Percentiles rank a stretch among this genome's conserved stretches.
These are phyloP conservation scores for Anas platyrhynchos DNA, from an alignment of 2,113 vertebrate species.

Conservation along the genomic window DNA sequence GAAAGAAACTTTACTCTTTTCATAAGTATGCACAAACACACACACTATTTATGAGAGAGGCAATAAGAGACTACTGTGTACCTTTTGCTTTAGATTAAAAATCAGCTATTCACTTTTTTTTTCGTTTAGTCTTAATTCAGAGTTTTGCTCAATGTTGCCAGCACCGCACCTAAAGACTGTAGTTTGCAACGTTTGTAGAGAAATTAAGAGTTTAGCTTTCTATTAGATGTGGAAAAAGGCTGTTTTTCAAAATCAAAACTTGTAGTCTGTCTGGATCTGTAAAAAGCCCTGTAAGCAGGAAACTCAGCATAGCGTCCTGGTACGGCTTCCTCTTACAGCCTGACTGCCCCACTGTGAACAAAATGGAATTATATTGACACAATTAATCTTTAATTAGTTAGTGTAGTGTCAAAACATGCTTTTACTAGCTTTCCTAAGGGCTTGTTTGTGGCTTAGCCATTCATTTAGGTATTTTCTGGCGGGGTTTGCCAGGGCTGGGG, in stretches of 20 bases:
- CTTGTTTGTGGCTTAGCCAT: not conserved
- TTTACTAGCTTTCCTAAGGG: not conserved
- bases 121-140: not conserved
- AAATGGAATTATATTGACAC: slow-evolving; percentile 16
- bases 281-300: slow-evolving; percentile 4
- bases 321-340: not conserved
- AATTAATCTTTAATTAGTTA: slow-evolving; percentile 47
- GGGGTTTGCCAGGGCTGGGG: not conserved
- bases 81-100: not conserved
- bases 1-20: not conserved
- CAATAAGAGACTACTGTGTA: not conserved
- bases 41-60: not conserved
- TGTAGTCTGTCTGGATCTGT: not conserved
- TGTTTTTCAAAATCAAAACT: not conserved
- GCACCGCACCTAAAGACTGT: not conserved
- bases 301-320: not conserved
- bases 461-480: not conserved
- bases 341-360: slow-evolving; percentile 26
- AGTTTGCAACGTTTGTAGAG: not conserved
- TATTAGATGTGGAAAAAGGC: not conserved
- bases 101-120: not conserved
- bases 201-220: no score
- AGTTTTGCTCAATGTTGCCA: not conserved
- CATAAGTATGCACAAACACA: not conserved
- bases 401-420: slow-evolving; percentile 6